Base-by-base conservation (phyloP, 2,888 invertebrate genomes). In the Quadroppia sp. region DNA sequence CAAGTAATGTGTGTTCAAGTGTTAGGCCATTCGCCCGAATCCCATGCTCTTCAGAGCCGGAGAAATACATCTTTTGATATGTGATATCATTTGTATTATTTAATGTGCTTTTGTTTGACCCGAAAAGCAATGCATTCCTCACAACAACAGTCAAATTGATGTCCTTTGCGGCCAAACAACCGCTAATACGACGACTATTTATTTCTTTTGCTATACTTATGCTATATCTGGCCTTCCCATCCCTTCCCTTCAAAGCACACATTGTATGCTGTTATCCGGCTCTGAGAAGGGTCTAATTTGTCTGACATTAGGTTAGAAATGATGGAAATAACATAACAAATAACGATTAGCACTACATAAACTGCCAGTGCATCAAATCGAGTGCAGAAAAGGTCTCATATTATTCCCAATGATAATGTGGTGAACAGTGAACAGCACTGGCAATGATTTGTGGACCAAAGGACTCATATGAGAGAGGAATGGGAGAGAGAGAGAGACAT, bases 81-180 rank as follows among this genome's bases (percentile, higher is more conserved):
- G 23, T 56, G 15, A 59, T 59, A 59, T 59, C 59, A 59, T 59
- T 59, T 59, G 59, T n/a, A 11, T 36, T 36, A 20, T 1, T n/a
- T 59, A 59, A 59, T 59, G 59, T 59, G 28, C 59, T 59, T 6
- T 59, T 59, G 59, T 59, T 59, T 59, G 59, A 59, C 59, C 59
- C 59, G 28, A 59, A 28, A 59, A 20, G 11, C 50, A 20, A 28
- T 3, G 7, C 59, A 59, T 20, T 6, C 6, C 2, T 59, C 17
- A 15, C n/a, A n/a, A 45, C n/a, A 45, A 20, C 28, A 59, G 59
- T 28, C 59, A 59, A 59, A 59, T 59, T 59, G 59, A 59, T 59
- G 28, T 25, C n/a, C 20, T 25, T 59, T 50, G 50, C 25, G 30
- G 30, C 59, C 59, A 59, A 59, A 59, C 59, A 30, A 59, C 59